Evolutionary conservation across 2,888 invertebrate genomes (phyloP), one percentile per base, ranked within the genome.

Genomic region (Eristalis pertinax): DNA sequence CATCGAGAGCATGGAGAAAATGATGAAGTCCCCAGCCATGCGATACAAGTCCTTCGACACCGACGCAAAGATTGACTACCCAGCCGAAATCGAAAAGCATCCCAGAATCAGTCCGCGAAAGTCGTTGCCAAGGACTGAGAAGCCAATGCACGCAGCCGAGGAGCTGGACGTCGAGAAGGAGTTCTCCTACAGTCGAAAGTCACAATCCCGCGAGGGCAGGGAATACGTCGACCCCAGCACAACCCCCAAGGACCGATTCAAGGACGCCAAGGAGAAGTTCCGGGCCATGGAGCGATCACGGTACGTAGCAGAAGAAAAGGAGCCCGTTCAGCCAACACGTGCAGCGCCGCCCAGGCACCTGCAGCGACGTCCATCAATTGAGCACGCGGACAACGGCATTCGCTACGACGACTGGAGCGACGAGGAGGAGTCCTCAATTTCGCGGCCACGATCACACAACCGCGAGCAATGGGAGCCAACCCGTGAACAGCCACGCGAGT

Each of bases 211-310:
- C 11, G 86, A 86, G 4, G 24, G 74, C 0, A 64, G 79, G 19
- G 88, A 88, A 0, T 88, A 77, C 69, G 74, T 80, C 0, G 84
- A 84, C n/a, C 19, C 80, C 3, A 90, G 90, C 69, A 90, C 92
- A n/a, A 95, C 96, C 1, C 97, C 97, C 0, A 95, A 96, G 89
- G 97, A 97, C 90, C 94, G 97, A 81, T 97, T 97, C 93, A 96
- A 96, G 90, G 97, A 97, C 90, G 97, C 97, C 64, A 97, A 97
- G 92, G 97, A 97, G 91, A 97, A 97, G 93, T 97, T 97, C 91
- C 94, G 96, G 92, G 95, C 96, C 88, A 94, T 97, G 92, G 97
- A 97, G 91, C 91, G 90, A 56, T 89, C 89, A 24, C 88, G 90
- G n/a, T 94, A 96, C 84, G 96, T 96, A 90, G 93, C 95, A 79